Percentiles rank a stretch among this genome's conserved stretches.
Conservation (phyloP, 2,888 invertebrate genomes). For the Epirrita christyi region DNA sequence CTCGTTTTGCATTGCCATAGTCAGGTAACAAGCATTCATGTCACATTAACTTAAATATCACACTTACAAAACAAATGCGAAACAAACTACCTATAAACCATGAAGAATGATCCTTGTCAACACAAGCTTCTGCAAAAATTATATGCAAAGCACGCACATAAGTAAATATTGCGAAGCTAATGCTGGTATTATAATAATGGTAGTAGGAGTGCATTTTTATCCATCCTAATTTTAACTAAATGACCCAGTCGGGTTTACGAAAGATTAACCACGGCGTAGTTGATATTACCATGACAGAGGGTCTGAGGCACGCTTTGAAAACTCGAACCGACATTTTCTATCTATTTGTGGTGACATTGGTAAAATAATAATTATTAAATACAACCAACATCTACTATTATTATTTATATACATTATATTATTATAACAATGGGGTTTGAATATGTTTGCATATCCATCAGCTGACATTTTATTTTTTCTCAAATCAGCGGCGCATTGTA, state of each 20-base stretch:
- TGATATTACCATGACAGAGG: constrained; percentile 67
- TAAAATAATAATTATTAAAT: too few species aligned
- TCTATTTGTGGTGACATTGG: too few species aligned
- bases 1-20: too few species aligned
- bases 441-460: too few species aligned
- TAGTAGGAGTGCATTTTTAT: constrained; percentile 74
- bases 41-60: too few species aligned
- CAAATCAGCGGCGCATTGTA: too few species aligned
- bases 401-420: too few species aligned
- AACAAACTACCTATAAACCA: constrained; percentile 8
- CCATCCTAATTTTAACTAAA: constrained; percentile 73
- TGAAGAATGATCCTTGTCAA: constrained; percentile 1
- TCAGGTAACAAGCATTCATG: too few species aligned
- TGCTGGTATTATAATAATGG: constrained; percentile 70
- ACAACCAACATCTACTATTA: too few species aligned
- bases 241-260: constrained; percentile 72
- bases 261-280: constrained; percentile 72
- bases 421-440: too few species aligned
- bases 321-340: constrained; percentile 3
- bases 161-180: constrained; percentile 48
- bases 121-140: constrained; percentile 9
- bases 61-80: constrained; percentile 1
- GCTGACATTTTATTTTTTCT: too few species aligned
- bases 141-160: constrained; percentile 20
- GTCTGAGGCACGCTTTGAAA: constrained; percentile 4